These are phyloP conservation scores for Tricholaema leucomelas DNA, from an alignment of 2,113 vertebrate species.

Conservation along the genomic window DNA sequence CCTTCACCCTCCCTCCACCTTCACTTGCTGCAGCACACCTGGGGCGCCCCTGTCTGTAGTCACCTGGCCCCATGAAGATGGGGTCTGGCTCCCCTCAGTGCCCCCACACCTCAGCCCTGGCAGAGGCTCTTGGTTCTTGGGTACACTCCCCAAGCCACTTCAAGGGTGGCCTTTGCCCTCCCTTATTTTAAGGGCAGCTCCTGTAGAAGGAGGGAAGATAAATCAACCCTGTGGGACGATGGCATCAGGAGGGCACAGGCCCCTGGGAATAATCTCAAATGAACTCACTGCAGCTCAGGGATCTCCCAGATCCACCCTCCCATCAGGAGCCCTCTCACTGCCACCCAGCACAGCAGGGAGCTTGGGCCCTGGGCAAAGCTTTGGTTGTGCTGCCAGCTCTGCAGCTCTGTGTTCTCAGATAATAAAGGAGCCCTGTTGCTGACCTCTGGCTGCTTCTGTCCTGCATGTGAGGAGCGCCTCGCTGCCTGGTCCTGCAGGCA, in stretches of 20 bases:
- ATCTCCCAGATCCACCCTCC: background rate
- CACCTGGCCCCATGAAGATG: background rate
- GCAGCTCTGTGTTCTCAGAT: conserved; percentile 31
- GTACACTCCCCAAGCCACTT: background rate
- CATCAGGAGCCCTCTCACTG: background rate
- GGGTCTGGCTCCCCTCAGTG: background rate
- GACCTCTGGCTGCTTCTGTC: conserved; percentile 7
- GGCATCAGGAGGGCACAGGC: background rate
- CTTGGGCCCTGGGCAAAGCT: conserved; percentile 31
- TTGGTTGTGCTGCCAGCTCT: conserved; percentile 32
- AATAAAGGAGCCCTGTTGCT: conserved; percentile 51
- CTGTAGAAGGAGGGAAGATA: background rate
- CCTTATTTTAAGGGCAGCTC: background rate
- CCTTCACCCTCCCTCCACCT: background rate
- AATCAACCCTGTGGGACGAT: background rate
- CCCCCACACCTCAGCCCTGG: background rate
- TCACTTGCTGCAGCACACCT: background rate
- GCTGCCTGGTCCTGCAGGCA: background rate
- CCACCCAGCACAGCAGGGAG: background rate
- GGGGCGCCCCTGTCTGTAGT: background rate
- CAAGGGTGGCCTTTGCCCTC: background rate
- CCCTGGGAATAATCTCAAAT: background rate
- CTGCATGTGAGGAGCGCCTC: background rate
- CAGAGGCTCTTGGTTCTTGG: background rate
- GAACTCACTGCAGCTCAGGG: conserved; percentile 33